Conservation (phyloP, 37 sponge, comb jelly and placozoan species). For the Beroe ovata region DNA sequence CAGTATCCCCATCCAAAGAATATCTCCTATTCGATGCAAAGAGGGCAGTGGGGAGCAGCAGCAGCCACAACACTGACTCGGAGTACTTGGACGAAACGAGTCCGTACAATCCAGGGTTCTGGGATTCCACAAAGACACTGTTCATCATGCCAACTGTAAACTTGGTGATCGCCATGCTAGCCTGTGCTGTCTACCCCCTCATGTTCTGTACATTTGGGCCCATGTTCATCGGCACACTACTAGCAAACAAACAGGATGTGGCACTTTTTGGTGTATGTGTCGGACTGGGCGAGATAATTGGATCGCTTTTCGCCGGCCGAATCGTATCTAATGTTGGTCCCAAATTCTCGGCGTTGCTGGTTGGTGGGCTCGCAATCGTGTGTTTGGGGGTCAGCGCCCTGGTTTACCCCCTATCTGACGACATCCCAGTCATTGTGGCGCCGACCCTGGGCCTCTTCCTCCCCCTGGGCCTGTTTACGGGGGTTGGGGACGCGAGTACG, state of each 20-base stretch:
- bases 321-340: neutral
- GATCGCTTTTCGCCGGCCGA: neutral
- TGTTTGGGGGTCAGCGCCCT: neutral
- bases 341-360: slow-evolving; percentile 23
- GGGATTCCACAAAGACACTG: slow-evolving; percentile 10
- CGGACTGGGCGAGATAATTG: slow-evolving; percentile 36
- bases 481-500: slow-evolving; percentile 6
- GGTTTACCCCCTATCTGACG: slow-evolving; percentile 5
- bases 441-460: slow-evolving; percentile 18
- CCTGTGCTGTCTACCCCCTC: slow-evolving; percentile 25
- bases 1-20: neutral
- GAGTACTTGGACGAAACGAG: slow-evolving; percentile 12
- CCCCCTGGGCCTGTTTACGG: slow-evolving; percentile 8
- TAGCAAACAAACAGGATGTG: neutral
- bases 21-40: neutral
- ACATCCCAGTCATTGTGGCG: neutral
- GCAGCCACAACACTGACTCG: neutral
- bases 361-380: neutral
- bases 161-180: neutral
- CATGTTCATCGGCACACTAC: slow-evolving; percentile 36
- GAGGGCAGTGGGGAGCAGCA: neutral
- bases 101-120: neutral
- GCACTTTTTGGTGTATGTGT: slow-evolving; percentile 30
- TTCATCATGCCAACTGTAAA: neutral
- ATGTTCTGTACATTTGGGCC: slow-evolving; percentile 34